A percentile compares a stretch with the other conserved stretches of the same genome.
phyloP scores from a whole-genome alignment of 2,888 invertebrate species.

The Phania funesta region DNA sequence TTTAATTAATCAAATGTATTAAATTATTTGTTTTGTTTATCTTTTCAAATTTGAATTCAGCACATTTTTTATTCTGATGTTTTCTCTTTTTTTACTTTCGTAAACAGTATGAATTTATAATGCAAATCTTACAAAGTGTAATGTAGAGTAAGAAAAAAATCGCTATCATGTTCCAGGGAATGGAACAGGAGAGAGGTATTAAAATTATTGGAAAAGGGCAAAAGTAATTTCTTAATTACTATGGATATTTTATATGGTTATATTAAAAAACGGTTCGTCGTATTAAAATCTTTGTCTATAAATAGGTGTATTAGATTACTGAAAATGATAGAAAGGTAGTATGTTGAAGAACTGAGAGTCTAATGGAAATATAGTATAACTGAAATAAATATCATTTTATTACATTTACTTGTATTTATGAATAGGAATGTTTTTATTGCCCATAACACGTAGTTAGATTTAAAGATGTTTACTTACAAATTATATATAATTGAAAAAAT shows the following conservation, averaged over 20 bases:
- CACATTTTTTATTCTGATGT: background rate
- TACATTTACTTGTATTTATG: too few relatives aligned
- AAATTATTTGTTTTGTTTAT: slow-evolving; percentile 58
- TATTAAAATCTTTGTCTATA: background rate
- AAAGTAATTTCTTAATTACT: background rate
- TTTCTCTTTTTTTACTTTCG: slow-evolving; percentile 1
- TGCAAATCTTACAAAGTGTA: slow-evolving; percentile 45
- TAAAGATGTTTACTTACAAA: too few relatives aligned
- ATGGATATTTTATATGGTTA: background rate
- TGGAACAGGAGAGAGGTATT: slow-evolving; percentile 9
- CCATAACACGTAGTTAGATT: too few relatives aligned
- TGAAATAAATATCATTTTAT: too few relatives aligned
- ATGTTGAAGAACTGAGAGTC: too few relatives aligned
- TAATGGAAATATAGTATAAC: too few relatives aligned
- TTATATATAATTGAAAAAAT: too few relatives aligned
- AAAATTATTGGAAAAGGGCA: background rate
- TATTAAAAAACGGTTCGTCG: too few relatives aligned
- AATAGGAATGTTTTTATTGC: too few relatives aligned
- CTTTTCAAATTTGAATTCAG: slow-evolving; percentile 47
- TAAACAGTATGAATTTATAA: slow-evolving; percentile 55
- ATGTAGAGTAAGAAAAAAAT: slow-evolving; percentile 41
- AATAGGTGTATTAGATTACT: too few relatives aligned
- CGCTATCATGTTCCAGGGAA: slow-evolving; percentile 36
- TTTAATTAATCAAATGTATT: slow-evolving; percentile 56
- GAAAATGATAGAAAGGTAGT: too few relatives aligned